These are phyloP conservation scores for Epistrophe eligans DNA, from an alignment of 2,888 invertebrate genomes.

Conservation along the genomic window DNA sequence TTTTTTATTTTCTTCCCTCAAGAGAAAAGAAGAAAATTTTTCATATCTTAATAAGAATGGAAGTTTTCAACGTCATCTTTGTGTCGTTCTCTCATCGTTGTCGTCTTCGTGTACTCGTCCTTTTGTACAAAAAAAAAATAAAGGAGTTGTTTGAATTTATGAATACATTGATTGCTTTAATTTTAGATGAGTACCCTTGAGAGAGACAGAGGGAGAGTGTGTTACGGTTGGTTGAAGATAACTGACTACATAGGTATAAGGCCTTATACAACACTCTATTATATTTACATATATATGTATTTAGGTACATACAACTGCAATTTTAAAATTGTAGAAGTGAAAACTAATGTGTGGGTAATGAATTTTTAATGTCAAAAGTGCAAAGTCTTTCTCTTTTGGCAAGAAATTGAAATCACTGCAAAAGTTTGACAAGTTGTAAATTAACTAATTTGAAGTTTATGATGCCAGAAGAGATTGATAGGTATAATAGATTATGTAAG, in stretches of 20 bases:
- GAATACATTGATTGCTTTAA: constrained; percentile 72
- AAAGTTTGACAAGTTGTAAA: constrained; percentile 54
- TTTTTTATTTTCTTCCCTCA: background rate
- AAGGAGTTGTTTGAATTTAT: constrained; percentile 51
- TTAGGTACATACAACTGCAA: background rate
- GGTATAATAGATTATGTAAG: background rate
- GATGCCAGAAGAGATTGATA: constrained; percentile 11
- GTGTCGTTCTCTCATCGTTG: background rate
- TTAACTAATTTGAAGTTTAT: constrained; percentile 47
- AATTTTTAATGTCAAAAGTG: constrained; percentile 75
- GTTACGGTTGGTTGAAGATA: constrained; percentile 10
- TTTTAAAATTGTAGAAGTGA: constrained; percentile 48
- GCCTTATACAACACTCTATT: background rate
- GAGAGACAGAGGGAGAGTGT: constrained; percentile 13
- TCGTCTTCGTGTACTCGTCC: background rate
- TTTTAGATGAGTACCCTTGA: constrained; percentile 54
- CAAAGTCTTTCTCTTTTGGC: constrained; percentile 43
- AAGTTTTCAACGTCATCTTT: constrained; percentile 33
- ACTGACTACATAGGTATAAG: background rate
- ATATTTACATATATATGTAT: background rate
- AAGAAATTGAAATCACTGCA: constrained; percentile 30
- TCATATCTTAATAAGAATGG: constrained; percentile 47
- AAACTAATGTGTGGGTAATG: constrained; percentile 71
- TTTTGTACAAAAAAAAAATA: background rate
- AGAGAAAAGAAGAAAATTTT: constrained; percentile 21